phyloP scores from a whole-genome alignment of 2,888 invertebrate genomes.

The Patella ulyssiponensis region DNA sequence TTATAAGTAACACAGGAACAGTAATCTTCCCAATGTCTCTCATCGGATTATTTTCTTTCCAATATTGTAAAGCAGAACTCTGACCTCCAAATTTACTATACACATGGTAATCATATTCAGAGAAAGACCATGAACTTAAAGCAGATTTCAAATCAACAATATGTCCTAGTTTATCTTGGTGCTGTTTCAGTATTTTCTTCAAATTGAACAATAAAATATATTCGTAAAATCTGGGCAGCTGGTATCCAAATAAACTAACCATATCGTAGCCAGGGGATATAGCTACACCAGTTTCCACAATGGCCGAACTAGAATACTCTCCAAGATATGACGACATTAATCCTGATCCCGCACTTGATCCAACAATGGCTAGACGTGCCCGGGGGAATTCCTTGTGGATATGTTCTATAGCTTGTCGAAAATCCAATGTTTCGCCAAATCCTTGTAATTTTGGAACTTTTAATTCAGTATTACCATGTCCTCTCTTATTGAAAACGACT shows the following conservation, averaged over 20 bases:
- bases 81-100: constrained; percentile 36
- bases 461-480: constrained; percentile 42
- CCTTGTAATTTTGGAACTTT: constrained; percentile 49
- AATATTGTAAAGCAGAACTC: constrained; percentile 38
- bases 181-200: constrained; percentile 35
- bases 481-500: constrained; percentile 51
- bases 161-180: constrained; percentile 32
- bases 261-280: constrained; percentile 47
- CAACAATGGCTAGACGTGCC: constrained; percentile 38
- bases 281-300: constrained; percentile 42
- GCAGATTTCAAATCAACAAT: constrained; percentile 36
- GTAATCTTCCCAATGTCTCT: constrained; percentile 46
- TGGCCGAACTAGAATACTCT: constrained; percentile 45
- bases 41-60: constrained; percentile 51
- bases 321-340: constrained; percentile 51
- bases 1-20: constrained; percentile 47
- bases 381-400: constrained; percentile 32
- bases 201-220: constrained; percentile 25
- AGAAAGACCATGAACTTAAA: constrained; percentile 24
- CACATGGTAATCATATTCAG: constrained; percentile 32
- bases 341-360: constrained; percentile 45
- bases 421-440: constrained; percentile 49
- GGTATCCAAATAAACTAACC: constrained; percentile 16
- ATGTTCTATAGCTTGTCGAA: constrained; percentile 46
- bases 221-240: constrained; percentile 25